Conservation (phyloP, 2,888 invertebrate genomes). For the Pristionchus arcanus region DNA sequence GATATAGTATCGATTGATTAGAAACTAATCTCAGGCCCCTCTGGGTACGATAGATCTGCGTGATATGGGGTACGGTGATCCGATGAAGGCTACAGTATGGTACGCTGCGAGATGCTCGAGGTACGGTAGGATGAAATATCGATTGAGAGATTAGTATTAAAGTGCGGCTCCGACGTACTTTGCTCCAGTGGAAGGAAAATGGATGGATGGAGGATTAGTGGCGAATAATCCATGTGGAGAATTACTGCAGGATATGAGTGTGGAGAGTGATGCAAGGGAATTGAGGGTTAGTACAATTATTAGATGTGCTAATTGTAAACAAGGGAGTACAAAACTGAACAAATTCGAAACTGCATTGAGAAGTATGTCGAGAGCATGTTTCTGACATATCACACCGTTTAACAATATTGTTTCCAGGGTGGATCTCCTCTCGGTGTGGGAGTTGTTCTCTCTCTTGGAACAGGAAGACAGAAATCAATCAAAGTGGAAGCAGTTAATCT, state of each 20-base stretch:
- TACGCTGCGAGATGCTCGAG: conserved; percentile 55
- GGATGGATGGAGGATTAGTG: conserved; percentile 57
- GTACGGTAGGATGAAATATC: conserved; percentile 22
- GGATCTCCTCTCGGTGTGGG: not conserved
- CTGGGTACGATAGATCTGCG: not conserved
- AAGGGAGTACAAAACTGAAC: not conserved
- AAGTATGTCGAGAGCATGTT: not conserved
- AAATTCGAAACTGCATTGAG: not conserved
- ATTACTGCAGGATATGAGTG: conserved; percentile 30
- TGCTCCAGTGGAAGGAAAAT: conserved; percentile 37
- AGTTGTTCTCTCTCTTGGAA: conserved; percentile 53
- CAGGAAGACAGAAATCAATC: conserved; percentile 41
- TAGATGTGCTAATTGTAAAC: not conserved
- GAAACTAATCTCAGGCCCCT: not conserved
- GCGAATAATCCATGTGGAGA: conserved; percentile 52
- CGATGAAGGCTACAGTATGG: conserved; percentile 53
- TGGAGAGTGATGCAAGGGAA: conserved; percentile 53
- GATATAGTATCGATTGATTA: not conserved
- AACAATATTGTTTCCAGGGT: not conserved
- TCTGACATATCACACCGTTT: not conserved
- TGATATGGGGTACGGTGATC: conserved; percentile 51
- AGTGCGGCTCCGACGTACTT: conserved; percentile 56
- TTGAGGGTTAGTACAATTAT: not conserved
- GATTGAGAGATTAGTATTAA: not conserved
- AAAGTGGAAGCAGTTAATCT: conserved; percentile 37